Conservation (phyloP, 2,888 invertebrate species). For the Atrina japonica region DNA sequence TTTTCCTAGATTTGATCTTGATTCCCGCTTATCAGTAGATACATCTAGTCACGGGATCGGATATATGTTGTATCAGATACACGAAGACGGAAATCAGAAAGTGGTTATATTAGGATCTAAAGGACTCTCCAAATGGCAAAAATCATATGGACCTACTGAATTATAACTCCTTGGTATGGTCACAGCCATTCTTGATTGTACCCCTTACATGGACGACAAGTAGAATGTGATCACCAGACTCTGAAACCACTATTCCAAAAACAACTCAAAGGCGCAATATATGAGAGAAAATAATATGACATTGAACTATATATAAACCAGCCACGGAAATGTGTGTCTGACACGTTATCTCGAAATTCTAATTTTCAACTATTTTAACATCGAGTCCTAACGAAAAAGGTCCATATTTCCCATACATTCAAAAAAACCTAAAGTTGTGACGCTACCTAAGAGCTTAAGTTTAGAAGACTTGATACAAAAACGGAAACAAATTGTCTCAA, state of each 20-base stretch:
- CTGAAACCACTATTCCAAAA: slow-evolving; percentile 37
- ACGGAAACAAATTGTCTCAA: background rate
- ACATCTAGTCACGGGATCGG: slow-evolving; percentile 41
- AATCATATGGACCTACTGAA: slow-evolving; percentile 34
- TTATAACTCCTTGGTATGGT: slow-evolving; percentile 30
- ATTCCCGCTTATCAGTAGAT: slow-evolving; percentile 41
- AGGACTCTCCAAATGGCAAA: slow-evolving; percentile 23
- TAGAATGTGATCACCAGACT: slow-evolving; percentile 37
- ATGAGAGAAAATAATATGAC: slow-evolving; percentile 49
- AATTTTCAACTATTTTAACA: background rate
- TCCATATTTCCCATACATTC: background rate
- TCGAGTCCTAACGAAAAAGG: too few species aligned
- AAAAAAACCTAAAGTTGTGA: background rate
- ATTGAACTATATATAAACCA: slow-evolving; percentile 41
- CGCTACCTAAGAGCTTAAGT: background rate
- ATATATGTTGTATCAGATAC: slow-evolving; percentile 33
- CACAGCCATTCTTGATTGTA: slow-evolving; percentile 29
- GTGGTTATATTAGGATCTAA: slow-evolving; percentile 33
- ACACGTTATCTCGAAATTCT: slow-evolving; percentile 9
- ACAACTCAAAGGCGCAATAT: slow-evolving; percentile 32
- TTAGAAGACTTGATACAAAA: background rate
- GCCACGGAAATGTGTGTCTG: slow-evolving; percentile 19
- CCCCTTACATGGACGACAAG: slow-evolving; percentile 19
- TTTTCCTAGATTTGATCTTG: slow-evolving; percentile 39
- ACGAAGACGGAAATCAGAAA: background rate